A percentile compares a stretch with the other conserved stretches of the same genome.
Conservation (phyloP, 1,140 invertebrate genomes). For the Sarcophaga bullata region DNA sequence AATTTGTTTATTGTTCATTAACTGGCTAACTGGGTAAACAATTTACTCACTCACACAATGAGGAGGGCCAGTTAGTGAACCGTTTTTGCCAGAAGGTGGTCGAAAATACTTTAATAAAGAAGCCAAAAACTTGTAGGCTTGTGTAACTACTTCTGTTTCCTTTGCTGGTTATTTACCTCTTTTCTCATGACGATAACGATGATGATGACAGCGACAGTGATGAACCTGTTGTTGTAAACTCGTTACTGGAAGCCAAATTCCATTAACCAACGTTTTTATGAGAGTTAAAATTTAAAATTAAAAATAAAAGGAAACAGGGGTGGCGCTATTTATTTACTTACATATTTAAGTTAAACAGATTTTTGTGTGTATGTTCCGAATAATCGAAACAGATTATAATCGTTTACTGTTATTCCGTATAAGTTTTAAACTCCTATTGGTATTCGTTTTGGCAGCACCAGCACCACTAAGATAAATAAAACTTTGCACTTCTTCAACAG, state of each 20-base stretch:
- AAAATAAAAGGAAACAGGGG: too few relatives aligned
- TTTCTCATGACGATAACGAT: too few relatives aligned
- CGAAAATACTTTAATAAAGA: not conserved
- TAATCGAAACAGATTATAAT: too few relatives aligned
- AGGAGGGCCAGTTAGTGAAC: not conserved
- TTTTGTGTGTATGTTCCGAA: too few relatives aligned
- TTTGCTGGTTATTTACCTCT: not conserved
- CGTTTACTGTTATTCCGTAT: too few relatives aligned
- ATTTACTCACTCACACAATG: not conserved
- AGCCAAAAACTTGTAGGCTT: not conserved
- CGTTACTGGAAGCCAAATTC: conserved; percentile 60
- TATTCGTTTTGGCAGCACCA: too few relatives aligned
- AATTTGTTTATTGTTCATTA: conserved; percentile 38
- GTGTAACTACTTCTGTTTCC: not conserved
- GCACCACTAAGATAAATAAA: too few relatives aligned
- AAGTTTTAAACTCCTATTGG: too few relatives aligned
- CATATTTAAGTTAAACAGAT: too few relatives aligned
- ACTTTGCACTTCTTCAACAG: too few relatives aligned
- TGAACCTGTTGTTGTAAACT: conserved; percentile 16
- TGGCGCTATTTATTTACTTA: too few relatives aligned
- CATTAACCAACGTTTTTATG: conserved; percentile 46
- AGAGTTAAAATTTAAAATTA: conserved; percentile 26
- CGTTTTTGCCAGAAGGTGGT: not conserved
- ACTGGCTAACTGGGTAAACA: conserved; percentile 28
- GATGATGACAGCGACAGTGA: not conserved